Percentiles rank a stretch among this genome's conserved stretches.
phyloP scores from a whole-genome alignment of 2,888 invertebrate species.

The Ophioninae sp. region DNA sequence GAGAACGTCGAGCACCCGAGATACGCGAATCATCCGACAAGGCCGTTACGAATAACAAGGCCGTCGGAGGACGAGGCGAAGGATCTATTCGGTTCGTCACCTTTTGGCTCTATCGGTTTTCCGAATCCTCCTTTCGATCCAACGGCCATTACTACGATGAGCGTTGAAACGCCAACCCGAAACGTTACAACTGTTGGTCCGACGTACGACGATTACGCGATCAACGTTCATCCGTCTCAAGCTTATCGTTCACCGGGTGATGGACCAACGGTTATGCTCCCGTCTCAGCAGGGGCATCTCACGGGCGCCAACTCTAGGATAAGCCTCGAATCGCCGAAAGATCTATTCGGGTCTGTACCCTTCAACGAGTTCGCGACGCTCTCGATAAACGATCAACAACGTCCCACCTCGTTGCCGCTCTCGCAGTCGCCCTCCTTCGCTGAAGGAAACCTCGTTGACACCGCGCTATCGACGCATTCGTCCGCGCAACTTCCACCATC shows the following conservation, averaged over 20 bases:
- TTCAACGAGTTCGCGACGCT: constrained; percentile 77
- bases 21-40: neutral
- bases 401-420: constrained; percentile 76
- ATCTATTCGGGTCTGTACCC: constrained; percentile 79
- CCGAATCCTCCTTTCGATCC: constrained; percentile 75
- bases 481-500: constrained; percentile 55
- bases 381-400: constrained; percentile 68
- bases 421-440: constrained; percentile 74
- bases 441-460: constrained; percentile 67
- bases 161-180: constrained; percentile 39
- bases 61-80: constrained; percentile 66
- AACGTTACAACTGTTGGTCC: constrained; percentile 50
- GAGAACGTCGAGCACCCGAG: constrained; percentile 60
- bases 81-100: constrained; percentile 80
- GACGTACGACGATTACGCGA: constrained; percentile 52
- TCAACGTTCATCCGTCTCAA: constrained; percentile 43
- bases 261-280: constrained; percentile 8
- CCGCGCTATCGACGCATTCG: constrained; percentile 67
- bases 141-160: constrained; percentile 31
- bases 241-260: constrained; percentile 48
- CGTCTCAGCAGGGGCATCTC: neutral
- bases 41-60: neutral
- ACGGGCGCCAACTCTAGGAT: constrained; percentile 74
- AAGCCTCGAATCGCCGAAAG: constrained; percentile 67
- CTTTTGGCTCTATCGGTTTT: constrained; percentile 76